Evolutionary conservation across 2,888 invertebrate species (phyloP).

Genomic region (Epinotia nisella): DNA sequence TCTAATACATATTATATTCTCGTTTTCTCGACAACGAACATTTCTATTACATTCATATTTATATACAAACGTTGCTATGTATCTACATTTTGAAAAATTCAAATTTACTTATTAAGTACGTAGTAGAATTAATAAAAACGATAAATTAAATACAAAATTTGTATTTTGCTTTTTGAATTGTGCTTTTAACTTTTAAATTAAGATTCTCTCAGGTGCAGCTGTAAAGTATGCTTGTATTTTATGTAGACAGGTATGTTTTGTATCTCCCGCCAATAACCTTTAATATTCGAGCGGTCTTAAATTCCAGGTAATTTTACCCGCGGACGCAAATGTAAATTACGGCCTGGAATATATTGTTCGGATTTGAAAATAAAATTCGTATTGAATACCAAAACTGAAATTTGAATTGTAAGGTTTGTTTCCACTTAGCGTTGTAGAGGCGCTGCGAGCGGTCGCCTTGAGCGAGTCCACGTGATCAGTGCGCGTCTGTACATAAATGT

Average conservation of each 20-base stretch:
- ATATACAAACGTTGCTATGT: no score
- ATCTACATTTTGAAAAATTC: no score
- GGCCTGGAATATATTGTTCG: conserved; percentile 51
- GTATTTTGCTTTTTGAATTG: no score
- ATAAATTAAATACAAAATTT: no score
- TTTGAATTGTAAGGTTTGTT: conserved; percentile 55
- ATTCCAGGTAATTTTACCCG: conserved; percentile 30
- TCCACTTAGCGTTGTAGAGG: conserved; percentile 43
- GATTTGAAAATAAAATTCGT: conserved; percentile 46
- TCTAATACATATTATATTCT: no score
- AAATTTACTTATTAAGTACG: no score
- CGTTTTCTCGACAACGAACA: no score
- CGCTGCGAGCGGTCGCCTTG: conserved; percentile 55
- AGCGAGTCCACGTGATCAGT: conserved; percentile 60
- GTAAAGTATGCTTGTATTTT: background rate
- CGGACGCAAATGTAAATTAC: conserved; percentile 41
- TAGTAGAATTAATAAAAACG: no score
- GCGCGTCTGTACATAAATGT: conserved; percentile 40
- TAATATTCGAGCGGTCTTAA: background rate
- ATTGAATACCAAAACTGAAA: conserved; percentile 52
- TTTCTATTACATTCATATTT: no score
- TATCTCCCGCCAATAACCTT: background rate
- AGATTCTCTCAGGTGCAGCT: background rate
- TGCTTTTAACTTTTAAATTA: no score
- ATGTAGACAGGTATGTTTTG: background rate